phyloP scores from a whole-genome alignment of 2,113 vertebrate genomes.

The Dromiciops gliroides region DNA sequence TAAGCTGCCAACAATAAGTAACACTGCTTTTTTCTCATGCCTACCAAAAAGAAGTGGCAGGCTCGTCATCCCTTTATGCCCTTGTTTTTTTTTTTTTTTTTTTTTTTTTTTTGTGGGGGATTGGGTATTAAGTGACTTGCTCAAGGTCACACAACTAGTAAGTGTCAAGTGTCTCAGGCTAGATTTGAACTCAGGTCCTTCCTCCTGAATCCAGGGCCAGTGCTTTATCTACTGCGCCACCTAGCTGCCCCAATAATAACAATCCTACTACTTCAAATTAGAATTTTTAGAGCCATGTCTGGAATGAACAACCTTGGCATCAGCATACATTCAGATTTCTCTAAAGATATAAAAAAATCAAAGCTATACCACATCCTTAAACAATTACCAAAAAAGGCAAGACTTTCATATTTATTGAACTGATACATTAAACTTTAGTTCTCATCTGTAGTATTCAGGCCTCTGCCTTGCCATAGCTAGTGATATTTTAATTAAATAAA shows the following conservation, averaged over 20 bases:
- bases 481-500: constrained; percentile 3
- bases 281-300: fast-evolving
- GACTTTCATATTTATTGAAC: neutral
- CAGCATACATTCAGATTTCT: neutral
- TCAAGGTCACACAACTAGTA: no score
- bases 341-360: neutral
- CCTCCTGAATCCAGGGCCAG: no score
- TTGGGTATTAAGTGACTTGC: no score
- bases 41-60: neutral
- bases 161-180: no score
- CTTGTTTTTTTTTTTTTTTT: no score
- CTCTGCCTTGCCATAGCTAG: neutral
- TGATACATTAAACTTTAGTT: no score
- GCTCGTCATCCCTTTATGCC: neutral
- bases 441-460: neutral
- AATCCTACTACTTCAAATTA: neutral
- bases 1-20: neutral
- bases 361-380: neutral
- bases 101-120: no score
- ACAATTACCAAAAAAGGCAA: neutral
- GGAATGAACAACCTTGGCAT: neutral
- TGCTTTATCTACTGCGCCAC: no score
- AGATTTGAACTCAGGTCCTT: no score
- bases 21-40: neutral
- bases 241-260: neutral